Evolutionary conservation across 2,113 vertebrate species (phyloP), one percentile per base, ranked within the genome.

Genomic region (Nothocercus nigrocapillus): DNA sequence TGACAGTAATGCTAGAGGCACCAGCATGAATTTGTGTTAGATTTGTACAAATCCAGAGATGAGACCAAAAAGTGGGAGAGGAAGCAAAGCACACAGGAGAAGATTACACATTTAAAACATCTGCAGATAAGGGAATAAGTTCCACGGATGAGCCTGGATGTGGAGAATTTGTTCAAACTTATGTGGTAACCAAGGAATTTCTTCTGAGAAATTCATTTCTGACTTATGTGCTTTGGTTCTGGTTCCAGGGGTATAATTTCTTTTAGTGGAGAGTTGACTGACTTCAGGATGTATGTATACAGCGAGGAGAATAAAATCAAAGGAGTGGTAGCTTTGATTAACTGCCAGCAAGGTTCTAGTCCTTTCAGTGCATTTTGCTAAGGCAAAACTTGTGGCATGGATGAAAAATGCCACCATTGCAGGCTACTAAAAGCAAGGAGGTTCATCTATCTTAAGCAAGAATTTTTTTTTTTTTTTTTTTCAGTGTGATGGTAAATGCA

Each of bases 11-110:
- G 0, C 62, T 30, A 66, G 27, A 28, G 15, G 10, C n/a, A 83
- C 25, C 12, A 51, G 59, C 27, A 81, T 56, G 18, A 78, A 51
- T 16, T 56, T 51, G 7, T 70, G 18, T 53, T 78, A 11, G 0
- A 9, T 64, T 75, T n/a, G 13, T 68, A 61, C 47, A 64, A 38
- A 63, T 81, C 3, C 4, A 56, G 76, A 78, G n/a, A 25, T 44
- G 45, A 54, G 18, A 75, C 12, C 24, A 40, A 17, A 80, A 90
- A 32, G 5, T 19, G 12, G 54, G 34, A 77, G 49, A 40, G 4
- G 47, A 13, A 49, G n/a, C 13, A 63, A 1, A 0, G 28, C 38
- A 21, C 17, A 38, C 77, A 36, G 15, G 3, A 0, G 2, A 53
- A 17, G 13, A 32, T 83, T 58, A 21, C 73, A 24, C 34, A 5